A percentile compares a stretch with the other conserved stretches of the same genome.
Conservation (phyloP, 2,797 vertebrate species). For the Thunnus albacares region DNA sequence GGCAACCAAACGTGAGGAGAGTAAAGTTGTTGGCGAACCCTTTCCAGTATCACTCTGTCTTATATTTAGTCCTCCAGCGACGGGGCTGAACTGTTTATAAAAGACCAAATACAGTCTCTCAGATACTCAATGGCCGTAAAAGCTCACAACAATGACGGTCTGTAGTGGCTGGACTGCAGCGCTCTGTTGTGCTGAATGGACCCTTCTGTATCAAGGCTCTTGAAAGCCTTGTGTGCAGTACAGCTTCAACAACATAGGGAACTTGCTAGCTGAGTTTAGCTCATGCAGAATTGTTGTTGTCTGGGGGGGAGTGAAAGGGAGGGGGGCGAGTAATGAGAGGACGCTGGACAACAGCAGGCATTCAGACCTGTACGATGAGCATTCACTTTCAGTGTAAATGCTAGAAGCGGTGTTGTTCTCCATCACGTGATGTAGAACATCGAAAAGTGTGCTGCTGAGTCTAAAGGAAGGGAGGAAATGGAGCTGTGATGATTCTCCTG, state of each 20-base stretch:
- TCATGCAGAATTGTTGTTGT: slow-evolving; percentile 48
- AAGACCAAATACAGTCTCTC: slow-evolving; percentile 49
- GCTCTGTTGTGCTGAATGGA: slow-evolving; percentile 66
- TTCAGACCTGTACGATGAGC: slow-evolving; percentile 38
- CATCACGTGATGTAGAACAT: slow-evolving; percentile 37
- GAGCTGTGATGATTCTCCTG: background rate
- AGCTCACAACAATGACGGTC: slow-evolving; percentile 46
- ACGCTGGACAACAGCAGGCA: slow-evolving; percentile 44
- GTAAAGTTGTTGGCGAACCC: slow-evolving; percentile 2
- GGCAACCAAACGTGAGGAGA: slow-evolving; percentile 54
- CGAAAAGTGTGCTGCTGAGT: slow-evolving; percentile 26
- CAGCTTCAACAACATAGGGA: slow-evolving; percentile 64
- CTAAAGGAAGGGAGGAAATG: slow-evolving; percentile 2
- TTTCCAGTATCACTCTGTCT: slow-evolving; percentile 48
- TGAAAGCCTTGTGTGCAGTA: slow-evolving; percentile 51
- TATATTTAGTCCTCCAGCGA: slow-evolving; percentile 53
- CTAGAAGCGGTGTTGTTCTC: slow-evolving; percentile 56
- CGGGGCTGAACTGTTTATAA: slow-evolving; percentile 33
- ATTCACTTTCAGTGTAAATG: slow-evolving; percentile 47
- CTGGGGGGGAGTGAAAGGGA: background rate
- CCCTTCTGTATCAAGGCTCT: slow-evolving; percentile 51
- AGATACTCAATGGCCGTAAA: slow-evolving; percentile 46
- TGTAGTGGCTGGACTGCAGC: slow-evolving; percentile 45
- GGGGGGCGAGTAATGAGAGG: slow-evolving; percentile 4
- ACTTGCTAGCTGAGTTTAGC: slow-evolving; percentile 67